These are phyloP conservation scores for Stigmatopora nigra DNA, from an alignment of 2,113 vertebrate species.

Conservation along the genomic window DNA sequence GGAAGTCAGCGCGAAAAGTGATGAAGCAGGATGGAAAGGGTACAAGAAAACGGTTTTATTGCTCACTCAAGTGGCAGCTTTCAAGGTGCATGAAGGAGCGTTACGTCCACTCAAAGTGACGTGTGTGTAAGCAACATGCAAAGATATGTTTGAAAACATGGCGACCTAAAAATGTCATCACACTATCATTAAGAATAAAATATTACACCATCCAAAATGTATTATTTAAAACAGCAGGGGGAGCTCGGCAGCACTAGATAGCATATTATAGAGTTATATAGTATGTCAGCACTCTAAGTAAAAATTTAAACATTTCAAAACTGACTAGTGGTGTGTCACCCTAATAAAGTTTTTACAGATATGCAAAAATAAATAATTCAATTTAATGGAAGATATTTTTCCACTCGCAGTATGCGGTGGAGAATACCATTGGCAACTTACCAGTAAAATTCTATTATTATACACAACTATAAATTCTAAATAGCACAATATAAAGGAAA, in stretches of 20 bases:
- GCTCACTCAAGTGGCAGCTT: slow-evolving; percentile 21
- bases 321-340: background rate
- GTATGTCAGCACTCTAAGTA: background rate
- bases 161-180: background rate
- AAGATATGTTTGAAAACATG: slow-evolving; percentile 7
- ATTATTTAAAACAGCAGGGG: background rate
- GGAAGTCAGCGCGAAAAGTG: slow-evolving; percentile 23
- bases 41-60: slow-evolving; percentile 41
- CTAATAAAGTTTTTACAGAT: background rate
- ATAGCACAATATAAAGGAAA: too few species aligned
- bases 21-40: slow-evolving; percentile 33
- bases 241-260: background rate
- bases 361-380: background rate
- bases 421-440: background rate
- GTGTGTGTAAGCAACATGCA: background rate
- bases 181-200: background rate
- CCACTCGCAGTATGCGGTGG: background rate
- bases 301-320: background rate
- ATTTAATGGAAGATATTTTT: background rate
- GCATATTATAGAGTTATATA: background rate
- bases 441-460: background rate
- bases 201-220: background rate
- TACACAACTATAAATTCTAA: background rate
- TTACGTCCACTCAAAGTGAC: background rate
- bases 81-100: background rate